Evolutionary conservation across 2,797 vertebrate species (phyloP).

Genomic region (Ptychadena robeensis): DNA sequence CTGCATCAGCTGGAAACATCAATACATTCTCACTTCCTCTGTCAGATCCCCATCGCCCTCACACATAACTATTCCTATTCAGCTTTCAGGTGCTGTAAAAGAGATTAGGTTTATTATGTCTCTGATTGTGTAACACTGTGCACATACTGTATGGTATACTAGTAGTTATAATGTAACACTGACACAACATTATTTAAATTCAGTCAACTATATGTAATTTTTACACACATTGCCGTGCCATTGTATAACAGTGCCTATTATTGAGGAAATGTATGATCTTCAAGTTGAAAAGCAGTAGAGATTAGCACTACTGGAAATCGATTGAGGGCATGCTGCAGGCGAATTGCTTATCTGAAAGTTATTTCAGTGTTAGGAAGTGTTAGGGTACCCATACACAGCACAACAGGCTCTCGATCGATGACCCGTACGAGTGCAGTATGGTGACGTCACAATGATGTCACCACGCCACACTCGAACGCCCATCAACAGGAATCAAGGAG

Average conservation of each 20-base stretch:
- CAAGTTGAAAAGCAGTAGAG: too few species aligned
- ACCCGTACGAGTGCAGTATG: too few species aligned
- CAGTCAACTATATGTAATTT: background rate
- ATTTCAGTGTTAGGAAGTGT: too few species aligned
- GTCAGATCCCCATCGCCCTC: constrained; percentile 4
- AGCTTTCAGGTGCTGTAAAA: background rate
- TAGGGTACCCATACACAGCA: too few species aligned
- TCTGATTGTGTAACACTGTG: background rate
- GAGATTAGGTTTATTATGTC: background rate
- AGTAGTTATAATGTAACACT: background rate
- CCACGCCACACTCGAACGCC: too few species aligned
- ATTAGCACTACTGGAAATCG: too few species aligned
- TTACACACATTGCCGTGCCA: background rate
- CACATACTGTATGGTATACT: background rate
- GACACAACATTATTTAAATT: background rate
- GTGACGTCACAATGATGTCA: too few species aligned
- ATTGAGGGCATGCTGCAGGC: too few species aligned
- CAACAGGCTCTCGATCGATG: too few species aligned
- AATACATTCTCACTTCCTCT: background rate
- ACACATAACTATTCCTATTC: constrained; percentile 1
- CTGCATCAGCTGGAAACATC: constrained; percentile 25
- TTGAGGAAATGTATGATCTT: too few species aligned
- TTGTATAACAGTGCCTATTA: background rate
- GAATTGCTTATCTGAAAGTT: too few species aligned
- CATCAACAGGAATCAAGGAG: too few species aligned